phyloP scores from a whole-genome alignment of 2,888 invertebrate genomes.

The Napeogenes inachia region DNA sequence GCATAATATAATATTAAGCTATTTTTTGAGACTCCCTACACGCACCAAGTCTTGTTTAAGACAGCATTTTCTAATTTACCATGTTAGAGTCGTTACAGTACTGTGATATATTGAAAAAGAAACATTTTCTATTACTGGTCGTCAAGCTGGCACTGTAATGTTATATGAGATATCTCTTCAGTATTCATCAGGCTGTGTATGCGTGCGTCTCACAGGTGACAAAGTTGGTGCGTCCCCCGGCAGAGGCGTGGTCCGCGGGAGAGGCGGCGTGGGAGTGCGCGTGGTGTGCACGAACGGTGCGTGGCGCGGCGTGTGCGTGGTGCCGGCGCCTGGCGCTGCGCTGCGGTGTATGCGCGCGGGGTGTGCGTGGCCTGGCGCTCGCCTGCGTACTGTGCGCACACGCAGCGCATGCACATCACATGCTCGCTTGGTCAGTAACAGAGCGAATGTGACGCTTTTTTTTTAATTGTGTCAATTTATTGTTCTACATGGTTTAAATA shows the following conservation, averaged over 20 bases:
- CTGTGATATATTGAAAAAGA: too few relatives aligned
- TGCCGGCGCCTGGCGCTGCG: slow-evolving; percentile 87
- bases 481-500: too few relatives aligned
- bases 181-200: not conserved
- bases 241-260: slow-evolving; percentile 66
- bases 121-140: too few relatives aligned
- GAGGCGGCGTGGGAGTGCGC: slow-evolving; percentile 82
- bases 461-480: too few relatives aligned
- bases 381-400: slow-evolving; percentile 95
- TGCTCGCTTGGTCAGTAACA: slow-evolving; percentile 83
- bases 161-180: not conserved
- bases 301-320: slow-evolving; percentile 77
- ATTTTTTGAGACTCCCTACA: too few relatives aligned
- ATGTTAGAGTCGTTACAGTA: too few relatives aligned
- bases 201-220: slow-evolving; percentile 58
- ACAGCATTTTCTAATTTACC: too few relatives aligned
- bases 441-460: not conserved
- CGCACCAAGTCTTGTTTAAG: too few relatives aligned
- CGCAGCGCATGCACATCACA: slow-evolving; percentile 92
- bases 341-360: slow-evolving; percentile 90
- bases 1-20: too few relatives aligned
- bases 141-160: not conserved
- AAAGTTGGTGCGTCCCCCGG: slow-evolving; percentile 75
- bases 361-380: slow-evolving; percentile 89
- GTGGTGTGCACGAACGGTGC: slow-evolving; percentile 75